Conservation (phyloP, 2,797 vertebrate species). For the Scomberomorus guttatus region DNA sequence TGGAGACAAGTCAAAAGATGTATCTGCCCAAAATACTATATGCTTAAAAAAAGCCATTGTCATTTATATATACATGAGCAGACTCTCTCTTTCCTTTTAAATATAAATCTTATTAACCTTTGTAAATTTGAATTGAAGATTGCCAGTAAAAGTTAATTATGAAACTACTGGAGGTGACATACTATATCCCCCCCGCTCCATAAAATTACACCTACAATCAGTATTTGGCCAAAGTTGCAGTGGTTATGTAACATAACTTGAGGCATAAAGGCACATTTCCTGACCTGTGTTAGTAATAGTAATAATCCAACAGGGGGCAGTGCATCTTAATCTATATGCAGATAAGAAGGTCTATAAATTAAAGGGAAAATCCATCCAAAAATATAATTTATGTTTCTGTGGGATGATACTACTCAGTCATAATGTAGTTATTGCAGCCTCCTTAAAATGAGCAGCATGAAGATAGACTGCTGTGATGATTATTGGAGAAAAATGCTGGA, state of each 20-base stretch:
- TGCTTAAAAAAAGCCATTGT: too few species aligned
- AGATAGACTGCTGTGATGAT: background rate
- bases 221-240: background rate
- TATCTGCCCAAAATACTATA: too few species aligned
- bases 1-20: background rate
- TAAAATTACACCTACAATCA: background rate
- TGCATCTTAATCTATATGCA: slow-evolving; percentile 30
- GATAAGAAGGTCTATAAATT: background rate
- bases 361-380: background rate
- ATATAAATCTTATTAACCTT: too few species aligned
- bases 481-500: background rate
- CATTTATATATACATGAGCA: too few species aligned
- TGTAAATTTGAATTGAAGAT: background rate
- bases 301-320: slow-evolving; percentile 61
- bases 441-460: background rate
- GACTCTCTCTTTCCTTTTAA: too few species aligned
- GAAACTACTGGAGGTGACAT: too few species aligned
- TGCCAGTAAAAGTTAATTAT: background rate
- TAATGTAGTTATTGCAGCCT: background rate
- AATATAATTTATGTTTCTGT: background rate
- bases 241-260: background rate
- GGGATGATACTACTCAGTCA: background rate
- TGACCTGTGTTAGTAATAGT: background rate
- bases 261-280: background rate
- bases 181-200: too few species aligned